These are phyloP conservation scores for Acronicta leporina DNA, from an alignment of 2,888 invertebrate species.

Conservation along the genomic window DNA sequence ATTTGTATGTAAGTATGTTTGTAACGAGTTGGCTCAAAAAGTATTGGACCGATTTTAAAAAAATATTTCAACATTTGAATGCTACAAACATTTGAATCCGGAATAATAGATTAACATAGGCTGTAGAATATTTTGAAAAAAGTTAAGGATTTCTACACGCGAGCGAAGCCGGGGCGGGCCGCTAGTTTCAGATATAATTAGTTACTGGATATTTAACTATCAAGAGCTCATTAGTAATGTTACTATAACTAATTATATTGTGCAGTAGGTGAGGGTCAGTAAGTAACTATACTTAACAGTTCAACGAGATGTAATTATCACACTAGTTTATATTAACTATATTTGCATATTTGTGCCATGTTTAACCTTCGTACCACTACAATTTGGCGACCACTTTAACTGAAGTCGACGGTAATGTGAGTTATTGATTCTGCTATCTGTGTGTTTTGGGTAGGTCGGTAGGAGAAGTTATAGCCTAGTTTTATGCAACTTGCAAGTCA, in stretches of 20 bases:
- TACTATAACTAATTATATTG: slow-evolving; percentile 28
- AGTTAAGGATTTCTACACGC: too few species aligned
- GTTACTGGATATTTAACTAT: slow-evolving; percentile 5
- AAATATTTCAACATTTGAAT: too few species aligned
- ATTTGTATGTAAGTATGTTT: too few species aligned
- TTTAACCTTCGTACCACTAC: slow-evolving; percentile 25
- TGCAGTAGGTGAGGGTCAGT: slow-evolving; percentile 34
- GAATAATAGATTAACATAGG: too few species aligned
- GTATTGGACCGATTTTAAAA: too few species aligned
- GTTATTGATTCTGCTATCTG: background rate
- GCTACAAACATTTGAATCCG: too few species aligned
- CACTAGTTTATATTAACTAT: slow-evolving; percentile 13
- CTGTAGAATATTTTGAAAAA: too few species aligned
- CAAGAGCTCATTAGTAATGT: slow-evolving; percentile 25
- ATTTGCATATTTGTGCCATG: slow-evolving; percentile 16
- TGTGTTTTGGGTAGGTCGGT: background rate
- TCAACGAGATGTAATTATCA: slow-evolving; percentile 32
- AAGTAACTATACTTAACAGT: slow-evolving; percentile 1
- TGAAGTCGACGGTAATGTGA: background rate
- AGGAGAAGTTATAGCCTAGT: too few species aligned
- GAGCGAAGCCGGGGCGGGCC: too few species aligned
- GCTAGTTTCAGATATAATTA: background rate
- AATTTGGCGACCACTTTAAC: slow-evolving; percentile 31
- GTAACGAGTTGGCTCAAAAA: too few species aligned
- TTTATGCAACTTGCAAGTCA: too few species aligned